A percentile compares a stretch with the other conserved stretches of the same genome.
phyloP scores from a whole-genome alignment of 2,113 vertebrate genomes.

The Talpa occidentalis region DNA sequence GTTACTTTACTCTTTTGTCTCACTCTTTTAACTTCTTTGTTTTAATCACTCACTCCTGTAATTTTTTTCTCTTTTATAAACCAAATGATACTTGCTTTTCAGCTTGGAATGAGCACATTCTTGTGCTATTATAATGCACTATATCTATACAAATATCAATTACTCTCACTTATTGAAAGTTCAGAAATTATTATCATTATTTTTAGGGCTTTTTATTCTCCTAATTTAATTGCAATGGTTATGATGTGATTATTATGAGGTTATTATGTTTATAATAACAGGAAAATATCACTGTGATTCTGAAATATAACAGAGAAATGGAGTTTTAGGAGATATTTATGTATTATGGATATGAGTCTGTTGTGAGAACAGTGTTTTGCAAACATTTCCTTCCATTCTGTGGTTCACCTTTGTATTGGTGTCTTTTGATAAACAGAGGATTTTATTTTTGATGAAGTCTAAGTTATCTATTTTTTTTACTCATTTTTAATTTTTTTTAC shows the following conservation, averaged over 20 bases:
- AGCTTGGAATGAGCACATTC: not conserved
- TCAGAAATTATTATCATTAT: not conserved
- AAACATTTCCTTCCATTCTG: not conserved
- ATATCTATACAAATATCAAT: not conserved
- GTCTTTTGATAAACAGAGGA: not conserved
- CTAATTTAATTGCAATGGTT: not conserved
- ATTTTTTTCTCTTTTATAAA: not conserved
- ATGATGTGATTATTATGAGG: not conserved
- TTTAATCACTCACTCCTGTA: not conserved
- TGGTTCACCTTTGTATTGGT: not conserved
- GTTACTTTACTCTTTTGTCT: not conserved
- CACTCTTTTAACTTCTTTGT: not conserved
- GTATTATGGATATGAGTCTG: not conserved
- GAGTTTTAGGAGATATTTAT: not conserved
- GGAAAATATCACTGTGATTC: not conserved
- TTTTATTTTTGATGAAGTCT: not conserved
- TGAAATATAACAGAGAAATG: not conserved
- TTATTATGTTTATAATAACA: slow-evolving; percentile 5
- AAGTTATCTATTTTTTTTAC: not conserved
- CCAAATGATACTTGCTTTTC: not conserved
- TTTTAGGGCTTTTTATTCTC: not conserved
- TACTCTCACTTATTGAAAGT: not conserved
- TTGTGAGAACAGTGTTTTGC: not conserved
- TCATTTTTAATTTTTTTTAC: too few species aligned
- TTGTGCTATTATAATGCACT: not conserved